Evolutionary conservation across 2,113 vertebrate species (phyloP).

Genomic region (Natator depressus): DNA sequence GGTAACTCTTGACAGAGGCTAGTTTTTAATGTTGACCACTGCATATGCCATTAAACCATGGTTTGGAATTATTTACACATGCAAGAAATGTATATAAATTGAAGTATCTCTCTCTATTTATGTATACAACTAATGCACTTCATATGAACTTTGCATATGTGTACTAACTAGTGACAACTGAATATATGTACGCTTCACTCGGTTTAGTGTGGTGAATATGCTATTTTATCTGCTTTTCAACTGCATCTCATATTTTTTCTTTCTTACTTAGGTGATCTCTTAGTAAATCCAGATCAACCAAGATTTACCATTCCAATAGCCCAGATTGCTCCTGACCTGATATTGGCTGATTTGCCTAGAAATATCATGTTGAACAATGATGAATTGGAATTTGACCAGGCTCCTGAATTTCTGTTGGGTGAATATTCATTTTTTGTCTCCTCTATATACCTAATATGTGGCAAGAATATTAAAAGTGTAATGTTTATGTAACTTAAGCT

Average conservation of each 20-base stretch:
- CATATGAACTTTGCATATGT: too few species aligned
- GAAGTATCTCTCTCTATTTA: too few species aligned
- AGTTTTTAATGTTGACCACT: neutral
- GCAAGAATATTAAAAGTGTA: neutral
- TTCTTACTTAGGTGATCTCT: constrained; percentile 83
- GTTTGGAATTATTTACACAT: neutral
- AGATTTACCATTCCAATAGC: constrained; percentile 87
- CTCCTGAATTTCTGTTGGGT: constrained; percentile 91
- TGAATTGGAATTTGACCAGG: constrained; percentile 87
- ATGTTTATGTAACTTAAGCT: neutral
- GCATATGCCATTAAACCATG: neutral
- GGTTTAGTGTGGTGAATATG: neutral
- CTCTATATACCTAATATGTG: neutral
- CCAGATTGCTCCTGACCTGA: constrained; percentile 93
- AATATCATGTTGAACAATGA: constrained; percentile 88
- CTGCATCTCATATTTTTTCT: neutral
- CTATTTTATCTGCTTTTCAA: neutral
- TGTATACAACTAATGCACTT: too few species aligned
- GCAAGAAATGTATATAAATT: neutral
- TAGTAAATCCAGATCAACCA: constrained; percentile 85
- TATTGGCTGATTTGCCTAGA: constrained; percentile 90
- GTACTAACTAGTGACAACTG: too few species aligned
- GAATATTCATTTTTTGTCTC: neutral
- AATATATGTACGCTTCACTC: neutral
- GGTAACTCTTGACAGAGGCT: neutral